Base-by-base conservation (phyloP, 2,888 invertebrate species). In the Dryobotodes eremita region DNA sequence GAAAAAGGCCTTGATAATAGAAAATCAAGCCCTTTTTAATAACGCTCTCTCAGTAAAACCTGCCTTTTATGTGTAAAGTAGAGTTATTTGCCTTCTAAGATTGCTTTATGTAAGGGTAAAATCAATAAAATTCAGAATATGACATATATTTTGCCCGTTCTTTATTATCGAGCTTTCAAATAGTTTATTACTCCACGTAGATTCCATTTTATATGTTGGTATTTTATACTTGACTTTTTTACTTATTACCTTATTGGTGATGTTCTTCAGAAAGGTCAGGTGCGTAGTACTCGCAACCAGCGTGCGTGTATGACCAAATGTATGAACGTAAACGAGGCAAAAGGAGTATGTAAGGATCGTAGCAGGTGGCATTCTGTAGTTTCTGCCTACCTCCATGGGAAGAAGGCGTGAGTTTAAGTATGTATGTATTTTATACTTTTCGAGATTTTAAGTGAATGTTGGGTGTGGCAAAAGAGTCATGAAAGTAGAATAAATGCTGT, bases 1-100 rank as follows among this genome's bases (percentile, higher is more conserved):
- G 13, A 50, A 59, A 57, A 42, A 15, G 10, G 17, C 57, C 17
- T 50, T 11, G 23, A 42, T 17, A 53, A 31, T 61, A 66, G 31
- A 31, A 59, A 66, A 17, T 53, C 5, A 36, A 50, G 36, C n/a
- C 36, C 5, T 46, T 62, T 26, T 55, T 31, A 8, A 48, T n/a
- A 23, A 77, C 50, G 11, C 50, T 53, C 15, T 76, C 46, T 64
- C 20, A 8, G 76, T 75, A 46, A 48, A 76, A 55, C 20, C 59
- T 26, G 2, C 6, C 50, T n/a, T 48, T 50, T 17, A 20, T 15
- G 17, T 26, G 7, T 4, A 5, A 42, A 36, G 55, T 42, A 46
- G 13, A 46, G 55, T 55, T 46, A 42, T 15, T n/a, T 57, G 5
- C 13, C 20, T 53, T 42, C 1, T 65, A 10, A 50, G 8, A 72